A percentile compares a stretch with the other conserved stretches of the same genome.
phyloP scores from a whole-genome alignment of 2,797 vertebrate species.

The Artibeus jamaicensis region DNA sequence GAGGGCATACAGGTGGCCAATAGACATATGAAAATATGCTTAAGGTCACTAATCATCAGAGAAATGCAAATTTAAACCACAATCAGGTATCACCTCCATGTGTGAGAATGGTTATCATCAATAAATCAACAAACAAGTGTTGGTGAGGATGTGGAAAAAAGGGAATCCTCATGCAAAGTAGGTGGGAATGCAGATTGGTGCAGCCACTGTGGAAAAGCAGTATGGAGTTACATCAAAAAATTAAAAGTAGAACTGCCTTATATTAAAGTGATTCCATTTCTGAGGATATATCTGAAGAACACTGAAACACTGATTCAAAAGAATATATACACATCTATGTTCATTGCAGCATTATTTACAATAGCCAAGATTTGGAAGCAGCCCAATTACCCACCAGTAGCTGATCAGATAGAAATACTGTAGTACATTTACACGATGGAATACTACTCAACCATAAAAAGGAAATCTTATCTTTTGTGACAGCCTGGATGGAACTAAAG shows the following conservation, averaged over 20 bases:
- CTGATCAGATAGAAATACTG: background rate
- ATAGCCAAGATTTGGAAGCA: background rate
- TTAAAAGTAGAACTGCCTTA: background rate
- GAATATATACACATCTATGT: too few species aligned
- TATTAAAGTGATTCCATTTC: background rate
- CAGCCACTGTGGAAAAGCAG: background rate
- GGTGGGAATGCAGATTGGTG: background rate
- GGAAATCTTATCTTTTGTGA: background rate
- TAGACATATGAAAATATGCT: background rate
- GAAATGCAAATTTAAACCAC: background rate
- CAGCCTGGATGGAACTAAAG: background rate
- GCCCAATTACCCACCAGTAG: background rate
- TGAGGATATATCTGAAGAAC: background rate
- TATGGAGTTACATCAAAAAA: background rate
- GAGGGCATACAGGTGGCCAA: background rate
- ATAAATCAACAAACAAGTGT: background rate
- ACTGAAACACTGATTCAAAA: background rate
- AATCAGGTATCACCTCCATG: background rate
- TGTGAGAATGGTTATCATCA: background rate
- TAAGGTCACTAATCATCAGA: background rate
- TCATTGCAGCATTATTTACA: background rate
- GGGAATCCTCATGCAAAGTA: background rate
- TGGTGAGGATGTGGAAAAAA: background rate
- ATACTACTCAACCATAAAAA: background rate
- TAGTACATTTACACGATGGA: background rate